Conservation (phyloP, 2,797 vertebrate genomes). For the Sylvilagus floridanus region DNA sequence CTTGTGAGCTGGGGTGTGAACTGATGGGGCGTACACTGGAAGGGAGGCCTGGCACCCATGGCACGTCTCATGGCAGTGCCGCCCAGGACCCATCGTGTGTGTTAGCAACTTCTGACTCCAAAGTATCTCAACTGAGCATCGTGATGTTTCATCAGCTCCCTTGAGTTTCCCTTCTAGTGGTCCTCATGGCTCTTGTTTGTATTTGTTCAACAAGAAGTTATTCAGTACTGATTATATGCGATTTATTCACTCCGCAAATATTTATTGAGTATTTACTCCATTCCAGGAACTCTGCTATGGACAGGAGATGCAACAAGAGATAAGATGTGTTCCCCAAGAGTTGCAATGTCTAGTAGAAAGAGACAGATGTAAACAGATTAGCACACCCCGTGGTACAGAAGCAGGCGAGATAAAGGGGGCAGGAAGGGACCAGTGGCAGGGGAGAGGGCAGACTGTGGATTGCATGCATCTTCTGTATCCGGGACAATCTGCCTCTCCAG, state of each 20-base stretch:
- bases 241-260: too few relatives aligned
- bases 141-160: too few relatives aligned
- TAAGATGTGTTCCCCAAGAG: not conserved
- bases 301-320: not conserved
- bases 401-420: rapidly evolving
- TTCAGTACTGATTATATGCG: rapidly evolving
- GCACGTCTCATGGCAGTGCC: not conserved
- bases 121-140: not conserved
- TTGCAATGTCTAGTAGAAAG: rapidly evolving
- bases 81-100: rapidly evolving
- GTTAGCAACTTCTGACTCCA: too few relatives aligned
- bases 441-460: too few relatives aligned
- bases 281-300: not conserved
- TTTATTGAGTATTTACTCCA: not conserved
- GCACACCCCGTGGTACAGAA: rapidly evolving
- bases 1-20: not conserved
- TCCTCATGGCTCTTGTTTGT: rapidly evolving
- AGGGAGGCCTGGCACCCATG: not conserved
- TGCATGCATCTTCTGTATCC: not conserved
- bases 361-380: rapidly evolving
- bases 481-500: not conserved
- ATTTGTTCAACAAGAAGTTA: not conserved
- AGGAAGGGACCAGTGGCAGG: rapidly evolving
- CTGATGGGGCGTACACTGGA: too few relatives aligned
- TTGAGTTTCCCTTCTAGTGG: not conserved